Percentiles rank a stretch among this genome's conserved stretches.
Conservation (phyloP, 2,797 vertebrate species). For the Takifugu rubripes region DNA sequence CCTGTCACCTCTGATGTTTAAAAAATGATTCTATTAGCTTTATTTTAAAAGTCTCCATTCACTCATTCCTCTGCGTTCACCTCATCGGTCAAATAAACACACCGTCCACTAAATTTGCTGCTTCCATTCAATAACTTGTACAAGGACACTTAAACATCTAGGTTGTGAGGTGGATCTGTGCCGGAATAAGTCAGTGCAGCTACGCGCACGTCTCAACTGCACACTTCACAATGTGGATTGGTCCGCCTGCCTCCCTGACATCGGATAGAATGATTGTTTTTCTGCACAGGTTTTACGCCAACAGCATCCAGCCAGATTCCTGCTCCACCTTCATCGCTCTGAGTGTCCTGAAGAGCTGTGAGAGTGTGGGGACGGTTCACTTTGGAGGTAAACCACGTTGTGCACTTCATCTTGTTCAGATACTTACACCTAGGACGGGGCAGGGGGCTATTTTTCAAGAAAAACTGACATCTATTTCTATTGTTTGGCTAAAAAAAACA, state of each 20-base stretch:
- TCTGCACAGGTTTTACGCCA: slow-evolving; percentile 21
- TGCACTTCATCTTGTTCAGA: slow-evolving; percentile 19
- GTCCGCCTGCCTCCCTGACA: slow-evolving; percentile 12
- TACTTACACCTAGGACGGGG: slow-evolving; percentile 10
- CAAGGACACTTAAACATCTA: neutral
- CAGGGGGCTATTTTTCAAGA: slow-evolving; percentile 1
- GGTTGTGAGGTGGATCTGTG: no score
- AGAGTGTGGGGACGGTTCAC: slow-evolving; percentile 4
- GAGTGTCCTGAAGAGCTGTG: slow-evolving; percentile 16
- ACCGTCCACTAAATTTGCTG: no score
- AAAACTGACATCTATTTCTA: slow-evolving; percentile 11
- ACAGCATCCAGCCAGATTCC: slow-evolving; percentile 5
- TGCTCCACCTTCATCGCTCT: slow-evolving; percentile 22
- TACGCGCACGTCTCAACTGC: no score
- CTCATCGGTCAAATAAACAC: no score
- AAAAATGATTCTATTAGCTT: no score
- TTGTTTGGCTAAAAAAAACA: slow-evolving; percentile 3
- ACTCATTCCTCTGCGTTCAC: no score
- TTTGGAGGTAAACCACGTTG: slow-evolving; percentile 28
- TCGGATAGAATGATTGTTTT: slow-evolving; percentile 19
- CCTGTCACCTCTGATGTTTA: no score
- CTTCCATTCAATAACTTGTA: no score
- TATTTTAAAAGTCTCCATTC: no score
- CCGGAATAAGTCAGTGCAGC: no score
- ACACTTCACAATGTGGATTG: neutral